Conservation (phyloP, 2,888 invertebrate species). For the Ormyrus nitidulus region DNA sequence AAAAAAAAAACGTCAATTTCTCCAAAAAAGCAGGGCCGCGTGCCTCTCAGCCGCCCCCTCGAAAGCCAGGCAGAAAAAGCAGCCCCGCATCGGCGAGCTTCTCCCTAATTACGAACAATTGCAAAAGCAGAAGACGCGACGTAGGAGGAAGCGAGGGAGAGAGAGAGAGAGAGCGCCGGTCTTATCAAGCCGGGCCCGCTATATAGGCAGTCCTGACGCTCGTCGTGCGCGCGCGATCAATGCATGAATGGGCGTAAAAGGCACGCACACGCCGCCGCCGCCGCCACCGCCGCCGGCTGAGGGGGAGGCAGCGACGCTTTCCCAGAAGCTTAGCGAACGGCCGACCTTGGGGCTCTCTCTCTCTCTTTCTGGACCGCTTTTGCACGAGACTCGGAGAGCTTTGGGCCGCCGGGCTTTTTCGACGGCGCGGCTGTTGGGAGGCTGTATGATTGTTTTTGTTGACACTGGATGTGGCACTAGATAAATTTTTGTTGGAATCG, state of each 20-base stretch:
- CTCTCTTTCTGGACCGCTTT: no score
- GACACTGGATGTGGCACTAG: no score
- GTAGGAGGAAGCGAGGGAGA: neutral
- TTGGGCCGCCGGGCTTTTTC: no score
- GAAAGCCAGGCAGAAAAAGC: neutral
- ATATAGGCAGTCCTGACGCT: neutral
- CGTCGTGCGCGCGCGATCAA: conserved; percentile 66
- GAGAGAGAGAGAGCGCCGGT: neutral
- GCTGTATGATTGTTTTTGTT: no score
- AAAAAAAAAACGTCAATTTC: no score
- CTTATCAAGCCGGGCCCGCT: conserved; percentile 29
- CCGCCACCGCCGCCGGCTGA: conserved; percentile 1
- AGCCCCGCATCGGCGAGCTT: neutral
- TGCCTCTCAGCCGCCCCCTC: no score
- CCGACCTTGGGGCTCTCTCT: conserved; percentile 8
- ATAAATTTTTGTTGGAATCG: no score
- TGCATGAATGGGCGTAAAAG: conserved; percentile 71
- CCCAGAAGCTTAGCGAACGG: conserved; percentile 25
- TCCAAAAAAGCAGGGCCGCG: no score
- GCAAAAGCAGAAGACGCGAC: neutral
- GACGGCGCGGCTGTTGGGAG: no score
- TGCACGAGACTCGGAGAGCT: no score
- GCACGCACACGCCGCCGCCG: conserved; percentile 57
- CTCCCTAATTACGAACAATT: conserved; percentile 41
- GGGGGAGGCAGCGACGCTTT: conserved; percentile 7